A percentile compares a stretch with the other conserved stretches of the same genome.
Conservation (phyloP, 2,797 vertebrate genomes). For the Poliocrania exsul region DNA sequence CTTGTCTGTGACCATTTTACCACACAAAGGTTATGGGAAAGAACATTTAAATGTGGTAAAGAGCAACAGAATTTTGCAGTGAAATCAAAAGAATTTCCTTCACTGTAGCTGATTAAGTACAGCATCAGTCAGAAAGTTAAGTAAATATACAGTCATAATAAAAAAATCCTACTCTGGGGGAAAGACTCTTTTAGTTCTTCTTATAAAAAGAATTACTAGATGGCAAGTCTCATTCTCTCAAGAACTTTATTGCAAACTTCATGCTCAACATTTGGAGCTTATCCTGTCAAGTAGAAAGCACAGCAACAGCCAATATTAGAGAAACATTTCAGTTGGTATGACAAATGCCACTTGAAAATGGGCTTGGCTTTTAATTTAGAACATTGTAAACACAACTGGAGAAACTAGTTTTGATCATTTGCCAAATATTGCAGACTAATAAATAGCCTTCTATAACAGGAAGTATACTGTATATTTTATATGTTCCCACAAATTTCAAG, state of each 20-base stretch:
- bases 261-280: slow-evolving; percentile 20
- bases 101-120: slow-evolving; percentile 63
- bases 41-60: slow-evolving; percentile 52
- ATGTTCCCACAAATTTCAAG: slow-evolving; percentile 63
- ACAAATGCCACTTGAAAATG: slow-evolving; percentile 41
- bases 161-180: slow-evolving; percentile 3
- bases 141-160: slow-evolving; percentile 60
- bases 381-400: slow-evolving; percentile 47
- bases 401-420: slow-evolving; percentile 58
- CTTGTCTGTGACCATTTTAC: slow-evolving; percentile 55
- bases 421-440: slow-evolving; percentile 65
- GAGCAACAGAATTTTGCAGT: slow-evolving; percentile 57
- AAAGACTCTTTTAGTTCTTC: background rate
- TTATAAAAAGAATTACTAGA: background rate
- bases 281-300: slow-evolving; percentile 36
- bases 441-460: slow-evolving; percentile 59
- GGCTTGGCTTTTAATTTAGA: slow-evolving; percentile 55
- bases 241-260: slow-evolving; percentile 11
- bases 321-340: slow-evolving; percentile 36
- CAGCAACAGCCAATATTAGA: background rate
- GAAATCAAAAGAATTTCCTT: slow-evolving; percentile 68
- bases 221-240: slow-evolving; percentile 3
- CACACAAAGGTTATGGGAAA: slow-evolving; percentile 73
- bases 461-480: slow-evolving; percentile 63
- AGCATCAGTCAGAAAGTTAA: slow-evolving; percentile 65